Conservation (phyloP, 1,140 invertebrate species). For the Hyphantria cunea region DNA sequence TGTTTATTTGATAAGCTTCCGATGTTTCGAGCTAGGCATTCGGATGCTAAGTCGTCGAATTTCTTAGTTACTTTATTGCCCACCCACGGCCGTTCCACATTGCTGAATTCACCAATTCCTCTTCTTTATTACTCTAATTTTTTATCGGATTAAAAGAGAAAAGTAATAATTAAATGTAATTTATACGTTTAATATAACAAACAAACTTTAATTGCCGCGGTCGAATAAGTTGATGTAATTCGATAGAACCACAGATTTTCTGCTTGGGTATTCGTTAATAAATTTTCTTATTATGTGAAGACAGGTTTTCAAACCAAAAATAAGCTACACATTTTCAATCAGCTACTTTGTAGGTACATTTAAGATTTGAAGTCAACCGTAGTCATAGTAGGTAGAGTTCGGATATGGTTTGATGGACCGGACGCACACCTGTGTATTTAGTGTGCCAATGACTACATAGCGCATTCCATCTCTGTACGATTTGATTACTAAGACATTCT, state of each 20-base stretch:
- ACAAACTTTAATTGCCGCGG: too few relatives aligned
- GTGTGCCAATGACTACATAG: slow-evolving; percentile 42
- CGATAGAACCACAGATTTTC: too few relatives aligned
- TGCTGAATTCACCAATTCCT: slow-evolving; percentile 11
- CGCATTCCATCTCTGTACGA: slow-evolving; percentile 53
- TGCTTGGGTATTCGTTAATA: too few relatives aligned
- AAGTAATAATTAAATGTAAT: too few relatives aligned
- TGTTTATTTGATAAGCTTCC: slow-evolving; percentile 79
- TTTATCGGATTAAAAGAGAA: background rate
- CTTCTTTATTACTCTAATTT: background rate
- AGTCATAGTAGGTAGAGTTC: slow-evolving; percentile 37
- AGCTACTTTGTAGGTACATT: too few relatives aligned
- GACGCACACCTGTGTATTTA: slow-evolving; percentile 75
- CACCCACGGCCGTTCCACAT: slow-evolving; percentile 47
- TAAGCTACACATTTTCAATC: too few relatives aligned
- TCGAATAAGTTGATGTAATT: too few relatives aligned
- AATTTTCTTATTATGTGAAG: too few relatives aligned
- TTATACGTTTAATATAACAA: too few relatives aligned
- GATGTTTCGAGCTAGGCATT: slow-evolving; percentile 71
- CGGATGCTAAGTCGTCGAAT: slow-evolving; percentile 72
- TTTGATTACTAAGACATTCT: slow-evolving; percentile 36
- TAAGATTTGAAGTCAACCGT: too few relatives aligned
- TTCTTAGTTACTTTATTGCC: slow-evolving; percentile 50
- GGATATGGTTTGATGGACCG: slow-evolving; percentile 63
- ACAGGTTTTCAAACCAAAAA: too few relatives aligned